These are phyloP conservation scores for Cephus rjabovi DNA, from an alignment of 2,888 invertebrate species.

Conservation along the genomic window DNA sequence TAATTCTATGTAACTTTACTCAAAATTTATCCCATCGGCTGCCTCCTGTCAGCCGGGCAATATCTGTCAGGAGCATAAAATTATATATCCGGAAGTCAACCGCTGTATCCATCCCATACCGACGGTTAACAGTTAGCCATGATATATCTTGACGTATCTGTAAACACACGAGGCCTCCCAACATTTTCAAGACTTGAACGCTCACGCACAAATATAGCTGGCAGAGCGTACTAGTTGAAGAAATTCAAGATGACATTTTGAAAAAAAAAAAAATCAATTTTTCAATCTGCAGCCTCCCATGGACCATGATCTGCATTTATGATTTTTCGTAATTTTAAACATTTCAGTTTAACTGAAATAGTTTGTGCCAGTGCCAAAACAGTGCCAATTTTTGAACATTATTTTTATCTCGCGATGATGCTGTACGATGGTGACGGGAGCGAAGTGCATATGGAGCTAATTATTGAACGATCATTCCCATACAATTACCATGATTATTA, in stretches of 20 bases:
- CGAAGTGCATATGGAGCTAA: not conserved
- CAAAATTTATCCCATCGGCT: conserved; percentile 13
- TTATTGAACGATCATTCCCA: not conserved
- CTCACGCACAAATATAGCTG: not conserved
- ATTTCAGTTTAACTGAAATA: not conserved
- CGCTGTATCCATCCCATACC: not conserved
- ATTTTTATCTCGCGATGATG: not conserved
- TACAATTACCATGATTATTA: not conserved
- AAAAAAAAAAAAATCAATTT: too few relatives aligned
- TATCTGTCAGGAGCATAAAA: conserved; percentile 23
- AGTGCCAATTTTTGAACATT: not conserved
- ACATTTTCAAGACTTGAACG: not conserved
- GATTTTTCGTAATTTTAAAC: too few relatives aligned
- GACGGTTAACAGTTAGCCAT: not conserved
- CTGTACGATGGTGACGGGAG: not conserved
- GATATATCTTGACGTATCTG: conserved; percentile 1
- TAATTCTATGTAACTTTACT: conserved; percentile 12
- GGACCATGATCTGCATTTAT: not conserved
- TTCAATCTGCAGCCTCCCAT: not conserved
- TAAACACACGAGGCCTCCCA: conserved; percentile 1
- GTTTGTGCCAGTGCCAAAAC: too few relatives aligned
- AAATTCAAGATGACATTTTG: not conserved
- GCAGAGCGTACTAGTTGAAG: not conserved
- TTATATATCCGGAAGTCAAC: conserved; percentile 18
- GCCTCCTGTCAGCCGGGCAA: conserved; percentile 17